phyloP scores from a whole-genome alignment of 1,140 invertebrate genomes.

The Saccostrea echinata region DNA sequence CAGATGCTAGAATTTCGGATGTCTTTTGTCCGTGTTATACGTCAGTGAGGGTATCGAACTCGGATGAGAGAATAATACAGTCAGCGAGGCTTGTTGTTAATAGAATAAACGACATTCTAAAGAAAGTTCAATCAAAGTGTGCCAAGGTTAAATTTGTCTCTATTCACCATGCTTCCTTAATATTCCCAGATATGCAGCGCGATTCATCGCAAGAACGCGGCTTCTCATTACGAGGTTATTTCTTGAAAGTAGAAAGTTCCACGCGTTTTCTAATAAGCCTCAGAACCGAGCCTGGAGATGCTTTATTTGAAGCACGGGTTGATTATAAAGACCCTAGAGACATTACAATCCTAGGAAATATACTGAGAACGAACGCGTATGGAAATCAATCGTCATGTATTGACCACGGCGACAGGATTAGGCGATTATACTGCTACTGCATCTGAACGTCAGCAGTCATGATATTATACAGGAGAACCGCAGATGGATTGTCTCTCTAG shows the following conservation, averaged over 20 bases:
- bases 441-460: background rate
- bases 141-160: conserved; percentile 50
- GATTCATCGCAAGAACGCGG: conserved; percentile 40
- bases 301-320: conserved; percentile 54
- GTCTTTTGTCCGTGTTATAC: conserved; percentile 80
- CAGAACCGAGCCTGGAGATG: conserved; percentile 49
- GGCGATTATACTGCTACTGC: conserved; percentile 74
- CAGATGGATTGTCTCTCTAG: background rate
- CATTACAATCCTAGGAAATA: conserved; percentile 40
- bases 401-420: conserved; percentile 44
- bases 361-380: conserved; percentile 50
- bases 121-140: conserved; percentile 60
- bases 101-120: conserved; percentile 66
- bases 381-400: conserved; percentile 53
- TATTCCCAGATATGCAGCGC: conserved; percentile 52
- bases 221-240: conserved; percentile 60
- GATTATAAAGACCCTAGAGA: background rate
- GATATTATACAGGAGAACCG: background rate
- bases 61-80: background rate
- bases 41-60: conserved; percentile 34
- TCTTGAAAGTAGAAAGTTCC: conserved; percentile 66
- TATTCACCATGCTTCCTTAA: conserved; percentile 50
- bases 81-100: conserved; percentile 62
- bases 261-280: conserved; percentile 54
- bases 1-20: conserved; percentile 76